phyloP scores from a whole-genome alignment of 2,113 vertebrate genomes.

The Noctilio leporinus region DNA sequence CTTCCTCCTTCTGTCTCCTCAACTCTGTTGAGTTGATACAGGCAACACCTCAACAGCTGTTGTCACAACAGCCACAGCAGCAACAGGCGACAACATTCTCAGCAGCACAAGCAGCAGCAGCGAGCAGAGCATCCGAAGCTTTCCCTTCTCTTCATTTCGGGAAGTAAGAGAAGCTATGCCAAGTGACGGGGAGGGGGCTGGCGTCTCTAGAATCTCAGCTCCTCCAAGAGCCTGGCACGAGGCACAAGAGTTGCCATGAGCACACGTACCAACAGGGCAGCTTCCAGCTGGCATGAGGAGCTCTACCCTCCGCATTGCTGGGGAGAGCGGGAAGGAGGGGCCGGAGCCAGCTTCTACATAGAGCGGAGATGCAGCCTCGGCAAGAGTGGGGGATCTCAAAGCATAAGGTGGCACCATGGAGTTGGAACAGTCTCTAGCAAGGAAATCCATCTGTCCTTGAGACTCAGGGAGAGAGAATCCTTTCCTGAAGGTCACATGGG shows the following conservation, averaged over 20 bases:
- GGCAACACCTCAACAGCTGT: neutral
- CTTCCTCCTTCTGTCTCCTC: fast-evolving
- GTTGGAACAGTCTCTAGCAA: slow-evolving; percentile 28
- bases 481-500: slow-evolving; percentile 38
- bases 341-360: slow-evolving; percentile 21
- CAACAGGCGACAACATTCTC: neutral
- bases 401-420: slow-evolving; percentile 43
- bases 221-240: slow-evolving; percentile 40
- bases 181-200: neutral
- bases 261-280: slow-evolving; percentile 11
- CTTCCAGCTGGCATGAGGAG: slow-evolving; percentile 44
- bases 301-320: neutral
- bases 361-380: neutral
- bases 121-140: neutral
- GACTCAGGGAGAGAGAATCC: neutral
- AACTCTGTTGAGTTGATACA: neutral
- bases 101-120: neutral
- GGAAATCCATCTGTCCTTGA: slow-evolving; percentile 57
- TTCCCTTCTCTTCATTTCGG: neutral
- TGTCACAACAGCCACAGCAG: neutral
- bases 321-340: neutral
- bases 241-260: slow-evolving; percentile 14
- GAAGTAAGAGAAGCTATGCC: neutral
- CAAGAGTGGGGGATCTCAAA: neutral
- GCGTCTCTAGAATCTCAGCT: slow-evolving; percentile 3